Conservation (phyloP, 2,888 invertebrate genomes). For the Cantharis nigra region DNA sequence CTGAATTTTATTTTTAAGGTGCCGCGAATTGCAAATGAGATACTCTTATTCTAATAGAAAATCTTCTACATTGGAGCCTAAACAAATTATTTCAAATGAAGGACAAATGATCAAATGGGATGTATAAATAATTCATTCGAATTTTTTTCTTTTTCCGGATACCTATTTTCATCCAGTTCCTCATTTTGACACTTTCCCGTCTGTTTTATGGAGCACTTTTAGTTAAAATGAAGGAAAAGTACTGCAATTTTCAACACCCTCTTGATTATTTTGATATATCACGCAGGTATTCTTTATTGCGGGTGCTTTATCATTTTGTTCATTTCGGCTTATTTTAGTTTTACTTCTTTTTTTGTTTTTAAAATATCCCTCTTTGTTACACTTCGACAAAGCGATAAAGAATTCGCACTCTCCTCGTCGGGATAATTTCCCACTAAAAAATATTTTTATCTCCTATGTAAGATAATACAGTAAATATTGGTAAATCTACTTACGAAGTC, state of each 20-base stretch:
- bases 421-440: background rate
- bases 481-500: background rate
- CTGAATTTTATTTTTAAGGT: conserved; percentile 7
- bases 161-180: conserved; percentile 10
- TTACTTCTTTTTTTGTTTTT: background rate
- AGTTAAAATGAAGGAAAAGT: conserved; percentile 1
- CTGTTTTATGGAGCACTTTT: conserved; percentile 2
- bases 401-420: background rate
- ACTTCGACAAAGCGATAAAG: background rate
- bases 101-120: conserved; percentile 22
- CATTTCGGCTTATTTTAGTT: background rate
- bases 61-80: conserved; percentile 4
- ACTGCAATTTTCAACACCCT: conserved; percentile 1
- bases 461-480: background rate
- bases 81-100: conserved; percentile 19
- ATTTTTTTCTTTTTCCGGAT: conserved; percentile 12
- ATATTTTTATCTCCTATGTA: background rate
- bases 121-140: conserved; percentile 21
- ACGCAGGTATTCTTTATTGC: background rate
- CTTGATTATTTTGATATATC: conserved; percentile 1
- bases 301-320: background rate
- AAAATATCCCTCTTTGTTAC: background rate
- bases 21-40: conserved; percentile 2
- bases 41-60: conserved; percentile 7
- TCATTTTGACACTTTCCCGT: conserved; percentile 5